Conservation (phyloP, 1,140 invertebrate species). For the Littorina saxatilis region DNA sequence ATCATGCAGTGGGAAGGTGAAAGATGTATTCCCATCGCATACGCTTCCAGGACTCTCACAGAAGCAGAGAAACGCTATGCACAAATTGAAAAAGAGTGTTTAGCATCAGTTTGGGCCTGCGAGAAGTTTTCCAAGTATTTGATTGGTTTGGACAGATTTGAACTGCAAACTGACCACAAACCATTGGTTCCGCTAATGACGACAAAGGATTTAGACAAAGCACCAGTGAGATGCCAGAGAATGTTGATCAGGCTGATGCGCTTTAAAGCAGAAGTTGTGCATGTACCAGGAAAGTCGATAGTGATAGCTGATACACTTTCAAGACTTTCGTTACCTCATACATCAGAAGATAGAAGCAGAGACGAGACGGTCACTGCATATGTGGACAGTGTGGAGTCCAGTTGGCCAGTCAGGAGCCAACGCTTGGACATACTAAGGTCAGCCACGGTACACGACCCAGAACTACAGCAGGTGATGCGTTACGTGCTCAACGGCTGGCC, state of each 20-base stretch:
- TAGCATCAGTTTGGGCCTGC: no score
- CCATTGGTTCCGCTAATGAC: constrained; percentile 63
- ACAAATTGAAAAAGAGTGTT: no score
- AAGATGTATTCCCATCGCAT: constrained; percentile 43
- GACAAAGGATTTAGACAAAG: constrained; percentile 41
- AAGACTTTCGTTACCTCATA: constrained; percentile 30
- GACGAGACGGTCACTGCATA: neutral
- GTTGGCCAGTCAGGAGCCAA: neutral
- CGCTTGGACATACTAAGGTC: neutral
- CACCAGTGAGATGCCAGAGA: constrained; percentile 46
- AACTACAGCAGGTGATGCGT: neutral
- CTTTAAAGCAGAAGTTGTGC: constrained; percentile 37
- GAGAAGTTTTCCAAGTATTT: constrained; percentile 78
- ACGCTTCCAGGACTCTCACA: constrained; percentile 49
- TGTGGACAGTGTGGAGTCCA: neutral
- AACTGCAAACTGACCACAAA: constrained; percentile 68
- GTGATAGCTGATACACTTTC: constrained; percentile 50
- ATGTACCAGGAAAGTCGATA: constrained; percentile 50
- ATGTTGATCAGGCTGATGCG: constrained; percentile 47
- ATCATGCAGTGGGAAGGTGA: constrained; percentile 42
- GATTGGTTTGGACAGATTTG: constrained; percentile 65
- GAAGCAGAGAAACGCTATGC: constrained; percentile 75
- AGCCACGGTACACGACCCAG: constrained; percentile 2
- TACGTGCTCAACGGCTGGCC: constrained; percentile 32
- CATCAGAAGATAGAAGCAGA: neutral